Conservation (phyloP, 1,140 invertebrate species). For the Drosophila ohnishii region DNA sequence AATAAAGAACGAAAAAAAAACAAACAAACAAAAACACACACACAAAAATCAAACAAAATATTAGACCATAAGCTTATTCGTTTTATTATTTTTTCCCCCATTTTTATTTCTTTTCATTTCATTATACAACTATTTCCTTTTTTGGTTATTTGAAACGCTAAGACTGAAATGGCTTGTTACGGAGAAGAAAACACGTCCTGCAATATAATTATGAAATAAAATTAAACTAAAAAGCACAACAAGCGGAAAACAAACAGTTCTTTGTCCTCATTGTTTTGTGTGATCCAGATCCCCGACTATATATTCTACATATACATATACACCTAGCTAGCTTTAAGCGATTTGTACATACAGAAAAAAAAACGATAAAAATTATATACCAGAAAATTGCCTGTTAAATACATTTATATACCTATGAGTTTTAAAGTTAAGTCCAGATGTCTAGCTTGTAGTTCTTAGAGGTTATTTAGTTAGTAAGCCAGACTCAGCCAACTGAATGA, state of each 20-base stretch:
- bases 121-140: conserved; percentile 52
- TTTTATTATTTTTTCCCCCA: conserved; percentile 33
- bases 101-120: conserved; percentile 44
- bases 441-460: conserved; percentile 68
- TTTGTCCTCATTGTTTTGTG: conserved; percentile 57
- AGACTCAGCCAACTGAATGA: conserved; percentile 30
- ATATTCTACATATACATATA: conserved; percentile 29
- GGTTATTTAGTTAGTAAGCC: conserved; percentile 76
- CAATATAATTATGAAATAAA: conserved; percentile 55
- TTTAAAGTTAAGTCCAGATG: conserved; percentile 54
- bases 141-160: conserved; percentile 82
- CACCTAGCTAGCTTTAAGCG: conserved; percentile 54
- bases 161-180: conserved; percentile 82
- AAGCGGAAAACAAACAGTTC: conserved; percentile 35
- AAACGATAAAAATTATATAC: conserved; percentile 54
- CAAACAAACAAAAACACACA: conserved; percentile 20
- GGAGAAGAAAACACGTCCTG: conserved; percentile 74
- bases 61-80: conserved; percentile 63
- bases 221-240: conserved; percentile 37
- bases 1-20: conserved; percentile 58
- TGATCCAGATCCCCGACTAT: conserved; percentile 67
- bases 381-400: conserved; percentile 81
- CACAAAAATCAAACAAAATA: conserved; percentile 39
- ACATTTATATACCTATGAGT: conserved; percentile 76
- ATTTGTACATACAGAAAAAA: conserved; percentile 62